phyloP scores from a whole-genome alignment of 2,113 vertebrate species.

The Sus scrofa region T2T-Sscrofa CM000826.6:34147501-34148000 shows the following conservation, averaged over 20 bases:
- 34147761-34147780: background rate
- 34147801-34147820: background rate
- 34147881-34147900: background rate
- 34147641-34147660: conserved; percentile 4
- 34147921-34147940: background rate
- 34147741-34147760: background rate
- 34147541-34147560: background rate
- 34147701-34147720: background rate
- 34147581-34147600: background rate
- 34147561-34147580: background rate
- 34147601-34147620: background rate
- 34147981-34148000: background rate
- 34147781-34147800: background rate
- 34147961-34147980: background rate
- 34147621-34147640: background rate
- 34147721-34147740: background rate
- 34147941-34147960: background rate
- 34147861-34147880: background rate
- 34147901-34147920: background rate
- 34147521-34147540: background rate
- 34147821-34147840: background rate
- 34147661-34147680: background rate
- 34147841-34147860: background rate
- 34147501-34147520: background rate
- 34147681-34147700: background rate